These are phyloP conservation scores for Chesias legatella DNA, from an alignment of 2,888 invertebrate species.

Conservation along the genomic window DNA sequence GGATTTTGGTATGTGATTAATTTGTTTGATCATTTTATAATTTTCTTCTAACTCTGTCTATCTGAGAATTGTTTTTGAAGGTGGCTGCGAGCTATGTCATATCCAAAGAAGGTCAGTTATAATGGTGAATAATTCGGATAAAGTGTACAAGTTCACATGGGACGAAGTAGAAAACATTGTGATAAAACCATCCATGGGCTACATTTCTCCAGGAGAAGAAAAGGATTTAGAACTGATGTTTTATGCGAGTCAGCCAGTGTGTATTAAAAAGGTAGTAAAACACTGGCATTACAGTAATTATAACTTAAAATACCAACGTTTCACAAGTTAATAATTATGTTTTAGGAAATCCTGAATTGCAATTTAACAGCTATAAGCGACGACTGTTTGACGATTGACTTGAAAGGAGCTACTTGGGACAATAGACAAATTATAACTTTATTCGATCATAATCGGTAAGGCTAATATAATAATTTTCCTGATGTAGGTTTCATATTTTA, in stretches of 20 bases:
- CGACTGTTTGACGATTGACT: conserved; percentile 52
- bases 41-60: not conserved
- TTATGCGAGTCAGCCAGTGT: conserved; percentile 50
- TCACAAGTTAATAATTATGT: too few relatives aligned
- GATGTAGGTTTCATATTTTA: too few relatives aligned
- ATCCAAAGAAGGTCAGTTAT: conserved; percentile 57
- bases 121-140: conserved; percentile 72
- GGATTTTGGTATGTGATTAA: conserved; percentile 51
- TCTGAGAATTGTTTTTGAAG: conserved; percentile 33
- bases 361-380: conserved; percentile 52
- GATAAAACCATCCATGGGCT: conserved; percentile 64
- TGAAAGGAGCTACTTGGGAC: conserved; percentile 66
- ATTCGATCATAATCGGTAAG: conserved; percentile 57
- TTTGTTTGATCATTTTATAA: not conserved
- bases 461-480: too few relatives aligned
- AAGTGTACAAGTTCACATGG: conserved; percentile 69
- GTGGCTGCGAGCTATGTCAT: conserved; percentile 61
- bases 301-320: not conserved
- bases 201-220: conserved; percentile 72
- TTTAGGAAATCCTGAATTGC: conserved; percentile 53
- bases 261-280: conserved; percentile 47
- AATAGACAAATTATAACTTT: conserved; percentile 64
- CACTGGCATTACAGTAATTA: not conserved
- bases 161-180: conserved; percentile 47
- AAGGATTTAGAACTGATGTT: conserved; percentile 70